phyloP scores from a whole-genome alignment of 2,113 vertebrate species.

The Camelus dromedarius region DNA sequence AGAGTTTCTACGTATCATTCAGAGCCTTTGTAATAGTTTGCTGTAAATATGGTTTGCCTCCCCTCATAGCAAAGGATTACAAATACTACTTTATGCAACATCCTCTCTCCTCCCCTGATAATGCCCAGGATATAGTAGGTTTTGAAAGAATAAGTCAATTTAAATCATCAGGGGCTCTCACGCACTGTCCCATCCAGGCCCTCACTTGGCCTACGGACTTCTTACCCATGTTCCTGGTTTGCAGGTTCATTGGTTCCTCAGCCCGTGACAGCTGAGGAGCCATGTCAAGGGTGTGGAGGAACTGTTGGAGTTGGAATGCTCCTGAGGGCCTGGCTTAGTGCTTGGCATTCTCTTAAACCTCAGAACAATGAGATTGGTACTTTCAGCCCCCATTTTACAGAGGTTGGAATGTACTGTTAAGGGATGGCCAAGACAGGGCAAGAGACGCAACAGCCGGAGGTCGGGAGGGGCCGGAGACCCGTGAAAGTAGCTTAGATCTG shows the following conservation, averaged over 20 bases:
- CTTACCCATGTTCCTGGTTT: neutral
- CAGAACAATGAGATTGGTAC: neutral
- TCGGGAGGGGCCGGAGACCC: neutral
- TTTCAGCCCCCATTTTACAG: constrained; percentile 33
- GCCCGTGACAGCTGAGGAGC: neutral
- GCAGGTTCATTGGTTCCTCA: neutral
- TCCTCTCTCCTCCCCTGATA: rapidly evolving
- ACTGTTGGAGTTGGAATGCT: neutral
- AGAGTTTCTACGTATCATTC: neutral
- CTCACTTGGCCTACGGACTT: neutral
- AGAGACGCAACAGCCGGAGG: neutral
- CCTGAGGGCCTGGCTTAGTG: neutral
- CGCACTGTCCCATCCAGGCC: neutral
- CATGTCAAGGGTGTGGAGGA: neutral
- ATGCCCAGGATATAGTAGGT: neutral
- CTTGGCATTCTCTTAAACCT: constrained; percentile 3
- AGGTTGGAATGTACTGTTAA: neutral
- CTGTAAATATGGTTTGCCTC: neutral
- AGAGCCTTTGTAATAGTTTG: neutral
- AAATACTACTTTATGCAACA: neutral
- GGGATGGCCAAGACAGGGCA: neutral
- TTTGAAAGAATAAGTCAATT: neutral
- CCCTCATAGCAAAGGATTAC: neutral
- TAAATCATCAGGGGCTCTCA: neutral
- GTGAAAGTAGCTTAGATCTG: neutral